Evolutionary conservation across 2,888 invertebrate genomes (phyloP).

Genomic region (Synergus japonicus): DNA sequence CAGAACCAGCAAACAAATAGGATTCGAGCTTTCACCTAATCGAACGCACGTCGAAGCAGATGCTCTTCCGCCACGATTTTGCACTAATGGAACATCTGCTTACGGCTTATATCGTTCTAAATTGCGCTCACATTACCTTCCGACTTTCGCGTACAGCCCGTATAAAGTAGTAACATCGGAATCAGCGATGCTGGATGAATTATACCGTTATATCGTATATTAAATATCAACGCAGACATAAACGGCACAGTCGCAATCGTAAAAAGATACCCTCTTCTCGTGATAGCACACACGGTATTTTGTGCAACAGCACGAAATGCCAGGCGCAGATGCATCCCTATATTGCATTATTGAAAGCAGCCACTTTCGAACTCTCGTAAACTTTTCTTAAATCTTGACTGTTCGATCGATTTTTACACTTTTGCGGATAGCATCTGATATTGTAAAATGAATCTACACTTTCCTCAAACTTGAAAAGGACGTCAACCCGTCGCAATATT

Average conservation of each 20-base stretch:
- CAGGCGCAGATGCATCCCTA: slow-evolving; percentile 40
- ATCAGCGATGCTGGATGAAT: slow-evolving; percentile 32
- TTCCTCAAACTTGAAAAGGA: slow-evolving; percentile 29
- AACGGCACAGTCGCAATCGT: slow-evolving; percentile 18
- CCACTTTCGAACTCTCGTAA: slow-evolving; percentile 39
- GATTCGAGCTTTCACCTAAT: slow-evolving; percentile 40
- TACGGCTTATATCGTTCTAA: slow-evolving; percentile 36
- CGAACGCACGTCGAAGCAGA: slow-evolving; percentile 39
- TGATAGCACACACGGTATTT: slow-evolving; percentile 25
- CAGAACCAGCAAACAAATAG: slow-evolving; percentile 27
- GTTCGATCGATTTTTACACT: slow-evolving; percentile 38
- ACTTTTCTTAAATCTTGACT: slow-evolving; percentile 40
- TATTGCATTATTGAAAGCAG: slow-evolving; percentile 41
- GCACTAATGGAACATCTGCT: slow-evolving; percentile 41
- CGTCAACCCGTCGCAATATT: slow-evolving; percentile 32
- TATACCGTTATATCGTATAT: slow-evolving; percentile 38
- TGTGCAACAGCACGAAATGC: slow-evolving; percentile 26
- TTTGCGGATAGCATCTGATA: slow-evolving; percentile 33
- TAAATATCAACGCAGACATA: slow-evolving; percentile 36
- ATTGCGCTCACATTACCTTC: slow-evolving; percentile 40
- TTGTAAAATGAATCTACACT: slow-evolving; percentile 36
- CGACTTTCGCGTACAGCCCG: neutral
- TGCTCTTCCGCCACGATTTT: slow-evolving; percentile 36
- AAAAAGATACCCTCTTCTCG: slow-evolving; percentile 24
- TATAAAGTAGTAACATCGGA: slow-evolving; percentile 34